Conservation (phyloP, 2,113 vertebrate genomes). For the Leucoraja erinaceus region DNA sequence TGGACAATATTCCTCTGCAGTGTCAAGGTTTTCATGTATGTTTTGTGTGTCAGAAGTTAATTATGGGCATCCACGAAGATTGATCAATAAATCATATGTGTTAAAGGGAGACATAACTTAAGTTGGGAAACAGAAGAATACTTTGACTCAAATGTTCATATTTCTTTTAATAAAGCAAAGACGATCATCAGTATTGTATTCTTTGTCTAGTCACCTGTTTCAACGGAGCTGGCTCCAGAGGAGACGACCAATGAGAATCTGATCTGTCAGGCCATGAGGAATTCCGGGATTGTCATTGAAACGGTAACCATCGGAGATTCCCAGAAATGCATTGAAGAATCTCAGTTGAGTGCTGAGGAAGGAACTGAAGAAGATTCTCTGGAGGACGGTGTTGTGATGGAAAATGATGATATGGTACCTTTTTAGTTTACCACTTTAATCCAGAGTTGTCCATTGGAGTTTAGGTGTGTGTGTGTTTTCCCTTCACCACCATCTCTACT, state of each 20-base stretch:
- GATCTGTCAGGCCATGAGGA: slow-evolving; percentile 87
- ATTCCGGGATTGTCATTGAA: slow-evolving; percentile 78
- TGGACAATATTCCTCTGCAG: too few relatives aligned
- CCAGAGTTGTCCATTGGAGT: background rate
- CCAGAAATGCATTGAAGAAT: slow-evolving; percentile 40
- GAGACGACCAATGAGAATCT: slow-evolving; percentile 69
- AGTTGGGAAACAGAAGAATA: background rate
- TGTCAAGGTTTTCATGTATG: too few relatives aligned
- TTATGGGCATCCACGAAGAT: background rate
- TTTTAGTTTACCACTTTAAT: background rate
- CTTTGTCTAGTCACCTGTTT: background rate
- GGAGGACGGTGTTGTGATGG: slow-evolving; percentile 43
- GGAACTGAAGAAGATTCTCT: slow-evolving; percentile 48
- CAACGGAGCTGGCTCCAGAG: background rate
- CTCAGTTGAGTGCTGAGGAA: slow-evolving; percentile 48
- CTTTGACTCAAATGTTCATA: background rate
- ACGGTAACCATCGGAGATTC: slow-evolving; percentile 53
- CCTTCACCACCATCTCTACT: too few relatives aligned
- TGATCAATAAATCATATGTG: background rate
- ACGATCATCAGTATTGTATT: background rate
- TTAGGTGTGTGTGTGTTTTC: too few relatives aligned
- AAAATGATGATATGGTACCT: background rate
- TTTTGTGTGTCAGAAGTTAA: too few relatives aligned
- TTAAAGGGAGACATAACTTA: background rate
- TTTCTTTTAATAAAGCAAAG: background rate